Base-by-base conservation (phyloP, 2,113 vertebrate species). In the Ivindomyrus marchei region DNA sequence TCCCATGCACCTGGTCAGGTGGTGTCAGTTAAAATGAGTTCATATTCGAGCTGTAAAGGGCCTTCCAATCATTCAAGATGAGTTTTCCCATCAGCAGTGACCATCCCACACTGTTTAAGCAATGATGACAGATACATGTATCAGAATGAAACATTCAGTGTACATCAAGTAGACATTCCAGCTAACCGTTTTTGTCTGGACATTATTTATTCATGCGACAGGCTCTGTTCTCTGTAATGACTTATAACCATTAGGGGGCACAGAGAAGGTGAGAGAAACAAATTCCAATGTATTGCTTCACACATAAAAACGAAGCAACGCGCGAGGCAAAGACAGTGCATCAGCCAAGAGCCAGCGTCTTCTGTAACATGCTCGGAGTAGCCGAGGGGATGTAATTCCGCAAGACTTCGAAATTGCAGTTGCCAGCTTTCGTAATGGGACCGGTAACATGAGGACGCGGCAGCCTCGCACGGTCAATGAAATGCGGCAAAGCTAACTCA, bases 1-100 rank as follows among this genome's bases (percentile, higher is more conserved):
- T 58, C 21, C n/a, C 47, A 89, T 47, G 45, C 85, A 90, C 89
- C 85, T 87, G 85, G 89, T 45, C 89, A 90, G 89, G 89, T 88
- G 85, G 47, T 8, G 46, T 70, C 83, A 47, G 46, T 86, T 86
- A 24, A 70, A 62, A 84, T 42, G 15, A 36, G 74, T 66, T 45
- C 9, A 66, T 42, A 50, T 45, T 15, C 15, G 0, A 8, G 24
- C 1, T 39, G 27, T n/a, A 3, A 19, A 50, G 24, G 10, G 0
- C 11, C 58, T 27, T 50, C 24, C 27, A 46, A 49, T 7, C 49
- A 36, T 80, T 80, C 36, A 39, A 80, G 31, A 80, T 42, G 15
- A 80, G 74, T 39, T 42, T 39, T 80, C n/a, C 5, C 13, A 80
- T 80, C 31, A 42, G 36, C 74, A 80, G 31, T 80, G 31, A 42